A percentile compares a stretch with the other conserved stretches of the same genome.
Evolutionary conservation across 2,113 vertebrate species (phyloP).

Genomic region (Amphiprion percula): DNA sequence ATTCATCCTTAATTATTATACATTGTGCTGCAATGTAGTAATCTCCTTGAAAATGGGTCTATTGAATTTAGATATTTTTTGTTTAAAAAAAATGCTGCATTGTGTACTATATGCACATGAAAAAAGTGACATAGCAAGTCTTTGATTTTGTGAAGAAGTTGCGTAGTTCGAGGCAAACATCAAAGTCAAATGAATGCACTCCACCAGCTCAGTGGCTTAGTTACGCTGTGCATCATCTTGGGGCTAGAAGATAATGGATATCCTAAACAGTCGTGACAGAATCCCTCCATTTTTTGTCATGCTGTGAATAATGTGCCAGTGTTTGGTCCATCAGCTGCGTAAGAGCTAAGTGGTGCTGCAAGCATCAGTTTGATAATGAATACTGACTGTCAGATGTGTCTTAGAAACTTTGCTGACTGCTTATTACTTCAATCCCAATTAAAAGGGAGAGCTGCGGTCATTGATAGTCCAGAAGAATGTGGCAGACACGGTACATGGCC

Average conservation of each 20-base stretch:
- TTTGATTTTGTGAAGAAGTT: constrained; percentile 46
- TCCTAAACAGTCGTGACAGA: constrained; percentile 70
- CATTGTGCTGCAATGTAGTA: constrained; percentile 33
- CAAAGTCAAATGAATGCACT: constrained; percentile 48
- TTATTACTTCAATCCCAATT: constrained; percentile 65
- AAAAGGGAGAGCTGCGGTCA: constrained; percentile 33
- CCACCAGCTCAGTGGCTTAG: constrained; percentile 57
- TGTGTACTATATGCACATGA: constrained; percentile 3
- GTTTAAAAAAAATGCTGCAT: constrained; percentile 23
- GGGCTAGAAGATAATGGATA: constrained; percentile 70
- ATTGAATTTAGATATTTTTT: constrained; percentile 18
- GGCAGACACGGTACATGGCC: constrained; percentile 9
- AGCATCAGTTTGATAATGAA: constrained; percentile 63
- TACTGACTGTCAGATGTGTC: constrained; percentile 52
- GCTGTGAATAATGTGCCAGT: constrained; percentile 55
- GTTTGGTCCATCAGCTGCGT: constrained; percentile 62
- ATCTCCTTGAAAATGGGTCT: constrained; percentile 33
- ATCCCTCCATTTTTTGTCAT: constrained; percentile 63
- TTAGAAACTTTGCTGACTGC: constrained; percentile 65
- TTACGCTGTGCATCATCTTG: constrained; percentile 48
- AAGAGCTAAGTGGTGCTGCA: constrained; percentile 57
- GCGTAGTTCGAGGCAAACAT: constrained; percentile 48
- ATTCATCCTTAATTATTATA: constrained; percentile 59
- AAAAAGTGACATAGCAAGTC: constrained; percentile 3
- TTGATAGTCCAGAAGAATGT: constrained; percentile 38